Base-by-base conservation (phyloP, 2,797 vertebrate species). In the Xenentodon cancila region DNA sequence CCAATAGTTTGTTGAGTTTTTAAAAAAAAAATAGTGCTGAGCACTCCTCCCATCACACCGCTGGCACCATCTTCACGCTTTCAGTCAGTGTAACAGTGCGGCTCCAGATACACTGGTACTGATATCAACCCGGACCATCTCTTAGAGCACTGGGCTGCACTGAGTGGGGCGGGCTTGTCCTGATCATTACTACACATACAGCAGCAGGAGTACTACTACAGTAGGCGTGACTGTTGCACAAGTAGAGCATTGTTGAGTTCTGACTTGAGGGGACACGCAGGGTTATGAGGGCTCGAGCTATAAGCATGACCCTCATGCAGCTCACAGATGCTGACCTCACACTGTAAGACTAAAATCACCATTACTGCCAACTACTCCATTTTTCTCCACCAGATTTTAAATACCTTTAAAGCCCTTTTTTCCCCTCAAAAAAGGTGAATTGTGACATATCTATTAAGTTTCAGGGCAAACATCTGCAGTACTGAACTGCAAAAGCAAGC, bases 61-160 rank as follows among this genome's bases (percentile, higher is more conserved):
- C 60, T 68, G 34, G 51, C 40, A 74, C 71, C 64, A 16, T 52
- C 70, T 66, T 60, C 54, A 72, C 71, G 48, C 22, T 55, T 53
- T 40, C 75, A 64, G 71, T 59, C 49, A 46, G 43, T 61, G 65
- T 68, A 66, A 45, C 51, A 62, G 49, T 19, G 44, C 32, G 51
- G 55, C 50, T 81, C 65, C 78, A 71, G 75, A 73, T 74, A 54
- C 77, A 70, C 67, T 53, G 68, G 75, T 73, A 66, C 68, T 11
- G 47, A 60, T 3, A 75, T 58, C 5, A 16, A 75, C 65, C 48
- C 48, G 49, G 45, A 53, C 54, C 46, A 50, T 65, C 44, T 55
- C 42, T 75, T 57, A 64, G 76, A 72, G 70, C 84, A 64, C 61
- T 79, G 46, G 83, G 82, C 62, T 2, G 76, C 70, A 12, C 40